phyloP scores from a whole-genome alignment of 1,140 invertebrate species.

The Sminthurinus signatus region DNA sequence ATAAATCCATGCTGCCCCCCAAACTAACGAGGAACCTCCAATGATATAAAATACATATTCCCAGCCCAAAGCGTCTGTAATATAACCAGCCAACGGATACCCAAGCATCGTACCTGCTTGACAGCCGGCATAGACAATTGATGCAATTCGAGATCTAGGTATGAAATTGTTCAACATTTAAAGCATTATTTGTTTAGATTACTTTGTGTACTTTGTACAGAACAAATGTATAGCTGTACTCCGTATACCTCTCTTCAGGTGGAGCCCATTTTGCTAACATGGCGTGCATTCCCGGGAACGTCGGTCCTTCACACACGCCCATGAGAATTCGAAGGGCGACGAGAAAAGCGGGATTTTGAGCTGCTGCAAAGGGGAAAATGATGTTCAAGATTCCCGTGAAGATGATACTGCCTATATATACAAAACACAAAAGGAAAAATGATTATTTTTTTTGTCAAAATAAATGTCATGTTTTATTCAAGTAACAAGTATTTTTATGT shows the following conservation, averaged over 20 bases:
- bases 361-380: slow-evolving; percentile 66
- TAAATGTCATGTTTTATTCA: too few relatives aligned
- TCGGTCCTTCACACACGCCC: slow-evolving; percentile 41
- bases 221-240: too few relatives aligned
- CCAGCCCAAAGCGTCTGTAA: slow-evolving; percentile 46
- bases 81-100: slow-evolving; percentile 3
- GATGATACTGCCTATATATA: too few relatives aligned
- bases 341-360: slow-evolving; percentile 43
- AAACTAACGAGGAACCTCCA: slow-evolving; percentile 43
- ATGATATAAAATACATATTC: slow-evolving; percentile 50
- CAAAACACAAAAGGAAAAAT: too few relatives aligned
- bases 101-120: slow-evolving; percentile 3
- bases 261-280: slow-evolving; percentile 38
- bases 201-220: too few relatives aligned
- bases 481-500: too few relatives aligned
- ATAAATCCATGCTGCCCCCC: slow-evolving; percentile 28
- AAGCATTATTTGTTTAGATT: too few relatives aligned
- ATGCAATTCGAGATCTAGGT: too few relatives aligned
- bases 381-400: slow-evolving; percentile 72
- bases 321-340: slow-evolving; percentile 43
- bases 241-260: slow-evolving; percentile 35
- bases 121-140: neutral
- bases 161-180: too few relatives aligned
- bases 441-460: too few relatives aligned
- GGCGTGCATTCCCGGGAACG: slow-evolving; percentile 43